A percentile compares a stretch with the other conserved stretches of the same genome.
phyloP scores from a whole-genome alignment of 2,888 invertebrate genomes.

The Tubulanus polymorphus region DNA sequence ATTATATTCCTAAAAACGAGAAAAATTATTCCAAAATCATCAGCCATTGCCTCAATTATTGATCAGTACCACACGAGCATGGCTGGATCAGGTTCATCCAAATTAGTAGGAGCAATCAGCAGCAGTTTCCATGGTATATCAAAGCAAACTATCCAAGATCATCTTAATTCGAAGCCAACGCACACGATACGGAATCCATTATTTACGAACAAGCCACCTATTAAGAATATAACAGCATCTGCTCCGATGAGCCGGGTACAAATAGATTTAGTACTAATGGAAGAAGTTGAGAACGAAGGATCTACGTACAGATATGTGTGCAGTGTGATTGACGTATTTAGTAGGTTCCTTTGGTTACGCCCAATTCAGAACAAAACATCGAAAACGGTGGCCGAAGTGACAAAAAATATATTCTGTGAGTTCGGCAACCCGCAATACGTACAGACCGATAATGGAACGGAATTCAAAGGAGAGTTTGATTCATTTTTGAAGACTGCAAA shows the following conservation, averaged over 20 bases:
- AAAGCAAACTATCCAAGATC: not conserved
- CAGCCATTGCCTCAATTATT: not conserved
- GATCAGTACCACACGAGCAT: not conserved
- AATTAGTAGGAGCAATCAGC: not conserved
- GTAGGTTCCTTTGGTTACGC: constrained; percentile 5
- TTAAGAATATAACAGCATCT: not conserved
- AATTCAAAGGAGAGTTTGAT: not conserved
- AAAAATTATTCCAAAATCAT: not conserved
- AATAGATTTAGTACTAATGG: not conserved
- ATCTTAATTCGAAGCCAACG: not conserved
- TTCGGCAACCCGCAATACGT: not conserved
- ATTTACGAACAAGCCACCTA: constrained; percentile 3
- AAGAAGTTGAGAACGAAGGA: not conserved
- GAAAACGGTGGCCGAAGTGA: not conserved
- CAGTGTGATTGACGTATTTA: constrained; percentile 3
- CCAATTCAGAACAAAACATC: not conserved
- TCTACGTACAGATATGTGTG: not conserved
- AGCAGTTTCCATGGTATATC: not conserved
- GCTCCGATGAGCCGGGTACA: not conserved
- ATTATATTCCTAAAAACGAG: not conserved
- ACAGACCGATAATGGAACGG: not conserved
- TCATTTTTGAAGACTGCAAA: not conserved
- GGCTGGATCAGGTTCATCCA: not conserved
- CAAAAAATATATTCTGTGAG: not conserved
- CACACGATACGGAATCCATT: not conserved